phyloP scores from a whole-genome alignment of 2,888 invertebrate species.

The Petrolisthes manimaculis region DNA sequence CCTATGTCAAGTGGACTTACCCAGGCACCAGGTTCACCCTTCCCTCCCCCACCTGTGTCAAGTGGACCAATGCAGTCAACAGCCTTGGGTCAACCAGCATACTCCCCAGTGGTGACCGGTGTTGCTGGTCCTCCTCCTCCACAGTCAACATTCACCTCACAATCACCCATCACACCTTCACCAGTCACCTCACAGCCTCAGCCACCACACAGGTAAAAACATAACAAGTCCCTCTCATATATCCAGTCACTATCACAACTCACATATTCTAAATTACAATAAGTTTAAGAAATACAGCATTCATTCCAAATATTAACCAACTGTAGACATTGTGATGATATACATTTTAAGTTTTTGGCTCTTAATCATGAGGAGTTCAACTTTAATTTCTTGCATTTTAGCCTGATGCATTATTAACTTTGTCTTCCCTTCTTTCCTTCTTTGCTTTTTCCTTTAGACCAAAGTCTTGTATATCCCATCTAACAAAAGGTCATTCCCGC shows the following conservation, averaged over 20 bases:
- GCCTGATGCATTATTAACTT: background rate
- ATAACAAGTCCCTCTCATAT: background rate
- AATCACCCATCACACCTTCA: background rate
- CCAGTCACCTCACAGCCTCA: conserved; percentile 28
- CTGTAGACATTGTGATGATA: too few species aligned
- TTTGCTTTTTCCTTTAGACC: background rate
- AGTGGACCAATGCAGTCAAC: background rate
- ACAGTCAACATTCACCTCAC: background rate
- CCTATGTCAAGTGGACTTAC: background rate
- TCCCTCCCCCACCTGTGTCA: background rate
- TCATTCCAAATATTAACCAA: too few species aligned
- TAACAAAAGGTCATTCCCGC: conserved; percentile 47
- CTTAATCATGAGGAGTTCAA: background rate
- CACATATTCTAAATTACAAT: too few species aligned
- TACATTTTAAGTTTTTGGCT: too few species aligned
- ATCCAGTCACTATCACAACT: background rate
- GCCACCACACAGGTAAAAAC: conserved; percentile 29
- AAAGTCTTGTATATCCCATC: background rate
- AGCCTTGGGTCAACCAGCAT: background rate
- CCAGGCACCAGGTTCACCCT: background rate
- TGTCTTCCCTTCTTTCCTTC: background rate
- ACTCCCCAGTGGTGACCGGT: background rate
- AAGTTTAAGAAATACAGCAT: too few species aligned
- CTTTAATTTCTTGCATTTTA: background rate
- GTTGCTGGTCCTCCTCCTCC: background rate